Evolutionary conservation across 2,888 invertebrate genomes (phyloP), one percentile per base, ranked within the genome.

Genomic region (Drosophila fulvimacula): DNA sequence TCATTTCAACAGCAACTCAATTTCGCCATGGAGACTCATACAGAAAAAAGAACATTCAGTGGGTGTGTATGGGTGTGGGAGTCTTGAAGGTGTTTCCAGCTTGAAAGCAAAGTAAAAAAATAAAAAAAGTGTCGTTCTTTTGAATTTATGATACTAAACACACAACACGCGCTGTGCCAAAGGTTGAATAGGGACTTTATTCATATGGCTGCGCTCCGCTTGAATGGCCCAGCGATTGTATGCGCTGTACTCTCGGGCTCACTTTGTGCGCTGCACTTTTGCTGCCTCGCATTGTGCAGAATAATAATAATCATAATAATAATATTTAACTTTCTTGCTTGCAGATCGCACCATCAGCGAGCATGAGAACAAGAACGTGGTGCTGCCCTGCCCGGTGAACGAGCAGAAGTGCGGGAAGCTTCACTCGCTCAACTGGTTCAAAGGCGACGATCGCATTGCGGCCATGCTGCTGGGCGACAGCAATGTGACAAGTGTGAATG

Each of bases 391-490:
- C 91, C 94, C 94, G 58, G 94, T 96, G 76, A 95, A 95, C 92
- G 93, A 94, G 73, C 93, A 94, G 38, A 94, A 94, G 81, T 96
- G 96, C 91, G 96, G 95, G 36, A 95, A 94, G 73, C 93, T 96
- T 74, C 96, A 96, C 93, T 96, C 95, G 90, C 95, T 96, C 89
- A 96, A 96, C 92, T 96, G 96, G 96, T 96, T 96, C 92, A 94
- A 95, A 79, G 96, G 95, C 69, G 91, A 91, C 69, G 90, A 90
- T 71, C 91, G 93, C 64, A 92, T 93, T 57, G 93, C 92, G n/a
- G 92, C 93, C n/a, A 91, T 92, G 84, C 90, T 92, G 57, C 88
- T 92, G 52, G 92, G 91, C 69, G 92, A 92, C 39, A 91, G 89
- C 67, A 91, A 92, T 82, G 91, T 92, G 76, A 91, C 91, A 34